These are phyloP conservation scores for Anagrus nilaparvatae DNA, from an alignment of 1,140 invertebrate species.

Conservation along the genomic window DNA sequence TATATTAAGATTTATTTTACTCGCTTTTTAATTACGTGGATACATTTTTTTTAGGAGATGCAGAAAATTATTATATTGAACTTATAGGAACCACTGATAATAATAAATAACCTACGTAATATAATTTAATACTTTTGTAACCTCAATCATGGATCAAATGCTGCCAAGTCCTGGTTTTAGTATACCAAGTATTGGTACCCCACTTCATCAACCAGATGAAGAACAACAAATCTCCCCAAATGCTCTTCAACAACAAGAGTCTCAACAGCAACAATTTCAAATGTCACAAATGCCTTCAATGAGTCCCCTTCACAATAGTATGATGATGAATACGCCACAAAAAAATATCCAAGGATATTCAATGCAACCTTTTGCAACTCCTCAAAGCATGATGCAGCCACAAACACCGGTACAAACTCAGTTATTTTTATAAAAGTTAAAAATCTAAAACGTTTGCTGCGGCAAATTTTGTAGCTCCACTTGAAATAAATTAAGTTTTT, in stretches of 20 bases:
- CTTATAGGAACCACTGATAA: too few relatives aligned
- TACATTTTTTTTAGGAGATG: too few relatives aligned
- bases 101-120: too few relatives aligned
- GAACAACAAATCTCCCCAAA: conserved; percentile 77
- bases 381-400: conserved; percentile 70
- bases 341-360: conserved; percentile 61
- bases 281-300: conserved; percentile 44
- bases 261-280: conserved; percentile 38
- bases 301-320: conserved; percentile 40
- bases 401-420: conserved; percentile 85
- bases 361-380: conserved; percentile 56
- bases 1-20: too few relatives aligned
- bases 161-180: conserved; percentile 78
- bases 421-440: too few relatives aligned
- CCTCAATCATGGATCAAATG: conserved; percentile 93
- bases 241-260: conserved; percentile 66
- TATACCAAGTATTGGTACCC: conserved; percentile 82
- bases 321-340: conserved; percentile 51
- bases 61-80: too few relatives aligned
- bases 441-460: too few relatives aligned
- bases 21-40: too few relatives aligned
- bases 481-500: too few relatives aligned
- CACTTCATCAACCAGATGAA: conserved; percentile 82
- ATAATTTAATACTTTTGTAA: too few relatives aligned
- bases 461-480: too few relatives aligned